Evolutionary conservation across 2,113 vertebrate genomes (phyloP).

Genomic region (Mixornis gularis): DNA sequence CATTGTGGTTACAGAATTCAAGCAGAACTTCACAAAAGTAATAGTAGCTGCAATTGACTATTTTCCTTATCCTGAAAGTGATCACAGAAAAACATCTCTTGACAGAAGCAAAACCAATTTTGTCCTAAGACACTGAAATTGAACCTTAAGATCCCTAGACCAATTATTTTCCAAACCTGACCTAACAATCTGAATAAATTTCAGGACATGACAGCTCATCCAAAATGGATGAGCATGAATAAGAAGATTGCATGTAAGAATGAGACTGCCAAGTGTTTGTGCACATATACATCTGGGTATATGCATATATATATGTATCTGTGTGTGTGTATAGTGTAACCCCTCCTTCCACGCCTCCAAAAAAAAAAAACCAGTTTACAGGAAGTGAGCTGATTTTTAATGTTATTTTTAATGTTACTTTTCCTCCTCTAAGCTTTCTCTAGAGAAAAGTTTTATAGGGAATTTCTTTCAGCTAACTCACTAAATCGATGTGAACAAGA

Average conservation of each 20-base stretch:
- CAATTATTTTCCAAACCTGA: neutral
- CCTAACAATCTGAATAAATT: neutral
- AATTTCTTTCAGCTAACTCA: neutral
- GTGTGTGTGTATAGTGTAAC: neutral
- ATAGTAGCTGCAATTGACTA: neutral
- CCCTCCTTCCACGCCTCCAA: accelerated
- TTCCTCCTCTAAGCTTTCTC: neutral
- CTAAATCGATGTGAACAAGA: neutral
- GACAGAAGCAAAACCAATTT: neutral
- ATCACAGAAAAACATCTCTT: neutral
- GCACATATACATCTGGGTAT: neutral
- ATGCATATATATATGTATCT: accelerated
- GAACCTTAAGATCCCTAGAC: neutral
- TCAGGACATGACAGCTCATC: neutral
- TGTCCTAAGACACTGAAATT: neutral
- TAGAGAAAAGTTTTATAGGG: neutral
- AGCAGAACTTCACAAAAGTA: conserved; percentile 46
- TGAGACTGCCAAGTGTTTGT: neutral
- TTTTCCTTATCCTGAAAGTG: neutral
- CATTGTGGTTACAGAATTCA: conserved; percentile 57
- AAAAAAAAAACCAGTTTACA: neutral
- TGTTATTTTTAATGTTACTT: neutral
- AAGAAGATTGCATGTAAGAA: neutral
- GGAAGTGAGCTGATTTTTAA: neutral
- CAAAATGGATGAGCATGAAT: neutral